A percentile compares a stretch with the other conserved stretches of the same genome.
Evolutionary conservation across 2,113 vertebrate species (phyloP).

Genomic region (Symphodus melops): DNA sequence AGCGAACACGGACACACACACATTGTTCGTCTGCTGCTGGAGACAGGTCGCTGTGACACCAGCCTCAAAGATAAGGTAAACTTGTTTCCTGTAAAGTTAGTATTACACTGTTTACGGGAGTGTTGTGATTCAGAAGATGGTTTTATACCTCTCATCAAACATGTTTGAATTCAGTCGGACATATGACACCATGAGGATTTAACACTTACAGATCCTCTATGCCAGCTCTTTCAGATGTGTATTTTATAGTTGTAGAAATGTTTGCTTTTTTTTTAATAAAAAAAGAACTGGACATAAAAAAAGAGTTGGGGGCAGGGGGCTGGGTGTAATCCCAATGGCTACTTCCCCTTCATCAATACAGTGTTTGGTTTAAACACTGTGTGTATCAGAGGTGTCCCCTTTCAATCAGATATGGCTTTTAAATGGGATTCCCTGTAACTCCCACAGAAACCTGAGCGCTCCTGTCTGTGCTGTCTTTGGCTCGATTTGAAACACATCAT

Average conservation of each 20-base stretch:
- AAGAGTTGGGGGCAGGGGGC: too few relatives aligned
- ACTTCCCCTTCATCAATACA: background rate
- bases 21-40: slow-evolving; percentile 88
- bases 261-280: too few relatives aligned
- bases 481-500: background rate
- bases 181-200: background rate
- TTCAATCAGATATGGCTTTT: too few relatives aligned
- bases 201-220: too few relatives aligned
- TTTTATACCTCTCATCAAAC: background rate
- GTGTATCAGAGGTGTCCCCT: background rate
- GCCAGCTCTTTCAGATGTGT: too few relatives aligned
- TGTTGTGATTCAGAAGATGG: background rate
- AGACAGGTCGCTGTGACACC: slow-evolving; percentile 83
- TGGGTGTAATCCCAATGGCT: too few relatives aligned
- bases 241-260: too few relatives aligned
- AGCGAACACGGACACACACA: slow-evolving; percentile 91
- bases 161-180: too few relatives aligned
- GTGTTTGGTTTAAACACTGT: background rate
- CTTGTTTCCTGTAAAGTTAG: background rate
- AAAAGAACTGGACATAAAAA: too few relatives aligned
- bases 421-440: too few relatives aligned
- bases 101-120: background rate
- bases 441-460: too few relatives aligned
- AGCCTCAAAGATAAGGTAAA: slow-evolving; percentile 86
- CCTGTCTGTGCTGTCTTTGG: background rate